phyloP scores from a whole-genome alignment of 2,888 invertebrate genomes.

The Eilema caniola region DNA sequence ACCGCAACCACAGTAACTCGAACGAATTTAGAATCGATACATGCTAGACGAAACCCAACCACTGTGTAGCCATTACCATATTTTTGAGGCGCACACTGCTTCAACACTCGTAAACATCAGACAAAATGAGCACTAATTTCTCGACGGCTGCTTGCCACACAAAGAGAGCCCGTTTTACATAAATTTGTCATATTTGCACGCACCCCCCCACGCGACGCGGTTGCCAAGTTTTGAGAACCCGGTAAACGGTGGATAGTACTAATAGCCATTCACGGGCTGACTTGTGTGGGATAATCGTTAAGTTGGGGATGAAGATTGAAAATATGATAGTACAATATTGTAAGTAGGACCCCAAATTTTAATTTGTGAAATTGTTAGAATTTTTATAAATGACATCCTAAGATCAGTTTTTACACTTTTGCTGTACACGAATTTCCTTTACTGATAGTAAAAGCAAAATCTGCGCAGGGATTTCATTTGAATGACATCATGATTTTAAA shows the following conservation, averaged over 20 bases:
- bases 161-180: conserved; percentile 78
- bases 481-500: too few species aligned
- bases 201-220: conserved; percentile 59
- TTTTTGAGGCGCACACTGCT: conserved; percentile 71
- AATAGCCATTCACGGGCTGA: conserved; percentile 32
- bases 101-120: conserved; percentile 77
- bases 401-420: not conserved
- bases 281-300: conserved; percentile 24
- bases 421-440: not conserved
- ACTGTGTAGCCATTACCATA: conserved; percentile 73
- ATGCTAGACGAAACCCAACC: conserved; percentile 61
- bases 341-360: not conserved
- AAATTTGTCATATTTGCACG: conserved; percentile 86
- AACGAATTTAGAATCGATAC: conserved; percentile 64
- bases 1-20: conserved; percentile 41
- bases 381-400: not conserved
- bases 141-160: conserved; percentile 62
- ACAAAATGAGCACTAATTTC: conserved; percentile 84
- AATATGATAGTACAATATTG: not conserved
- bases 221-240: conserved; percentile 71
- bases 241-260: conserved; percentile 55
- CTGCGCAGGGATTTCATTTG: not conserved
- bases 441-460: not conserved
- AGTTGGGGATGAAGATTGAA: not conserved
- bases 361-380: not conserved